Conservation (phyloP, 2,797 vertebrate genomes). For the Amniataba percoides region DNA sequence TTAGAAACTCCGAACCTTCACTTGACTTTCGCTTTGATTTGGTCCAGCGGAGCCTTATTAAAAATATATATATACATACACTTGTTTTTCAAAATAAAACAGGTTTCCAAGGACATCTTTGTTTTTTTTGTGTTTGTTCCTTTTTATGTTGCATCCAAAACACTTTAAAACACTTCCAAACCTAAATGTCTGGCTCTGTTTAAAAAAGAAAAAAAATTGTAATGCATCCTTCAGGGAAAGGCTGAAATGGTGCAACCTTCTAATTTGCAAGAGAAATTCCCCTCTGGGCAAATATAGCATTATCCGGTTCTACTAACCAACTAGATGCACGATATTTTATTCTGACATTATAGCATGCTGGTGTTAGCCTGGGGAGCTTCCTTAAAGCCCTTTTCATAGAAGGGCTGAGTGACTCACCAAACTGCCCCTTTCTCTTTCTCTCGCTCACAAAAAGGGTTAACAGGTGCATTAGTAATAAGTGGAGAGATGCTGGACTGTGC, state of each 20-base stretch:
- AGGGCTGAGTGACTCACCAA: slow-evolving; percentile 38
- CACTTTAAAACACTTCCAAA: slow-evolving; percentile 27
- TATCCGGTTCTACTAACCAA: slow-evolving; percentile 29
- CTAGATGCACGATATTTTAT: slow-evolving; percentile 40
- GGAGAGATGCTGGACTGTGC: slow-evolving; percentile 13
- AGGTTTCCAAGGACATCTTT: slow-evolving; percentile 37
- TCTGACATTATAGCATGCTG: slow-evolving; percentile 36
- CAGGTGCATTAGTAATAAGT: slow-evolving; percentile 67
- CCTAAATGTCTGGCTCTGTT: slow-evolving; percentile 30
- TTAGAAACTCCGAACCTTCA: slow-evolving; percentile 62
- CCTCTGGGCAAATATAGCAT: slow-evolving; percentile 58
- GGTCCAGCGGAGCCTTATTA: slow-evolving; percentile 8
- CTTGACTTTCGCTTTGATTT: slow-evolving; percentile 32
- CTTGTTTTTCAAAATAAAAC: slow-evolving; percentile 44
- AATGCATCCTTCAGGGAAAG: slow-evolving; percentile 36
- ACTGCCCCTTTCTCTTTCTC: background rate
- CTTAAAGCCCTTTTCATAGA: slow-evolving; percentile 43
- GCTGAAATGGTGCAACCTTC: slow-evolving; percentile 54
- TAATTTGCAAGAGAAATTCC: slow-evolving; percentile 67
- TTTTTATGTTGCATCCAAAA: slow-evolving; percentile 58
- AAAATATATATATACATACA: slow-evolving; percentile 20
- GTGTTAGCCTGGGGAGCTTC: slow-evolving; percentile 30
- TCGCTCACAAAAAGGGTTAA: slow-evolving; percentile 41
- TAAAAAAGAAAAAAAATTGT: slow-evolving; percentile 42
- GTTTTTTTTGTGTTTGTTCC: slow-evolving; percentile 33